Evolutionary conservation across 1,140 invertebrate species (phyloP).

Genomic region (Gryon sp.): DNA sequence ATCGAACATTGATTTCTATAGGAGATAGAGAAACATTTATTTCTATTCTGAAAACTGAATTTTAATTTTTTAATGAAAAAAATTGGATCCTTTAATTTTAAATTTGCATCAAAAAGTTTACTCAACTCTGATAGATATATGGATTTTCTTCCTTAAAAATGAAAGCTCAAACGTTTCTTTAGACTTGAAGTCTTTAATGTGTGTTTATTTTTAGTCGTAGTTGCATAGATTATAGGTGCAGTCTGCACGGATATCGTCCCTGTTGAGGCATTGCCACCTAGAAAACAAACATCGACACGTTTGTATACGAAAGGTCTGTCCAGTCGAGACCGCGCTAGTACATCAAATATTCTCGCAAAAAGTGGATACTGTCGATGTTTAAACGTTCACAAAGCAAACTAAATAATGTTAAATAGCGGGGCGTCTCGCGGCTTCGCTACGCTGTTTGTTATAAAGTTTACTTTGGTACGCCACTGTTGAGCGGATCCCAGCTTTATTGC

Average conservation of each 20-base stretch:
- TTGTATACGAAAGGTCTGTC: constrained; percentile 56
- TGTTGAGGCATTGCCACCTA: constrained; percentile 58
- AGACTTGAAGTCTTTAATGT: constrained; percentile 58
- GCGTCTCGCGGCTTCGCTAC: constrained; percentile 49
- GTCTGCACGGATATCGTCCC: constrained; percentile 44
- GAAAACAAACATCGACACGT: constrained; percentile 64
- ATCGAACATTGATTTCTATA: no score
- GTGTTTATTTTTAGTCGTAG: constrained; percentile 61
- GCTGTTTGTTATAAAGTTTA: constrained; percentile 78
- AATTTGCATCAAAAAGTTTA: no score
- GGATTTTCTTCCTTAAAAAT: constrained; percentile 32
- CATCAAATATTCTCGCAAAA: constrained; percentile 64
- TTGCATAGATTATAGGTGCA: constrained; percentile 63
- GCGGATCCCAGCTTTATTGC: constrained; percentile 67
- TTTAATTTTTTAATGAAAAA: no score
- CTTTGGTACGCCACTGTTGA: constrained; percentile 73
- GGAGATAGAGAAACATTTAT: no score
- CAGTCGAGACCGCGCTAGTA: constrained; percentile 36
- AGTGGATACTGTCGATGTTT: constrained; percentile 69
- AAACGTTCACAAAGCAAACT: constrained; percentile 77
- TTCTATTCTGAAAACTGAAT: no score
- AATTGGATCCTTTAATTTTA: no score
- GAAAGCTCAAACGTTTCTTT: constrained; percentile 49
- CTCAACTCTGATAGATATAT: constrained; percentile 11
- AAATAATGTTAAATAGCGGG: constrained; percentile 79